These are phyloP conservation scores for Trichacis sp. DNA, from an alignment of 2,888 invertebrate genomes.

Conservation along the genomic window DNA sequence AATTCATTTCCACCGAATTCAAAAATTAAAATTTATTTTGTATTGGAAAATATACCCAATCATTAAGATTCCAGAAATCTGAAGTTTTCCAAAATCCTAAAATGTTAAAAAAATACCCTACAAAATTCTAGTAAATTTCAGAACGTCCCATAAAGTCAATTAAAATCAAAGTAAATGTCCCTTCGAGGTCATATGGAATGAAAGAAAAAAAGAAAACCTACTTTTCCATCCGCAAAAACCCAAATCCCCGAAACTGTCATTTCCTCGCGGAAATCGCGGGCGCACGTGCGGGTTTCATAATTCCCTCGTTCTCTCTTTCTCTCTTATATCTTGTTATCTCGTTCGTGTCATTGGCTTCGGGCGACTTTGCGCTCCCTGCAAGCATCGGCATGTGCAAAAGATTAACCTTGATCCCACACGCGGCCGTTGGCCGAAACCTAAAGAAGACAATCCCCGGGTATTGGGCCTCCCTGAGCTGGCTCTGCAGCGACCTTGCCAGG, in stretches of 20 bases:
- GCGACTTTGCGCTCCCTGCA: constrained; percentile 22
- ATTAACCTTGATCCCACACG: constrained; percentile 64
- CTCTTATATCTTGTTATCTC: constrained; percentile 28
- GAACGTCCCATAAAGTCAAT: no score
- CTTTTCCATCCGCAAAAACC: no score
- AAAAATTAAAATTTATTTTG: no score
- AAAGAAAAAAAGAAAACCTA: no score
- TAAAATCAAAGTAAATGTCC: no score
- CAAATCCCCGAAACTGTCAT: background rate
- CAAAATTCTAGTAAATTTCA: no score
- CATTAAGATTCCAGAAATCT: no score
- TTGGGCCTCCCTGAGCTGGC: constrained; percentile 26
- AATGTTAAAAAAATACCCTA: no score
- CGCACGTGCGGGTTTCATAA: constrained; percentile 12
- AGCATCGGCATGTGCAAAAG: constrained; percentile 52
- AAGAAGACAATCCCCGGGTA: constrained; percentile 51
- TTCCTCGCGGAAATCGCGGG: background rate
- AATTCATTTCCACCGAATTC: no score
- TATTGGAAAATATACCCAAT: no score
- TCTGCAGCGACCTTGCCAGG: constrained; percentile 64
- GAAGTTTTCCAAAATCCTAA: no score
- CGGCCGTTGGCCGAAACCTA: constrained; percentile 62
- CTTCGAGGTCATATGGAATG: no score
- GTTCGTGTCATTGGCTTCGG: constrained; percentile 34
- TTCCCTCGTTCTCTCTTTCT: constrained; percentile 22